phyloP scores from a whole-genome alignment of 2,888 invertebrate genomes.

The Pherbina coryleti region DNA sequence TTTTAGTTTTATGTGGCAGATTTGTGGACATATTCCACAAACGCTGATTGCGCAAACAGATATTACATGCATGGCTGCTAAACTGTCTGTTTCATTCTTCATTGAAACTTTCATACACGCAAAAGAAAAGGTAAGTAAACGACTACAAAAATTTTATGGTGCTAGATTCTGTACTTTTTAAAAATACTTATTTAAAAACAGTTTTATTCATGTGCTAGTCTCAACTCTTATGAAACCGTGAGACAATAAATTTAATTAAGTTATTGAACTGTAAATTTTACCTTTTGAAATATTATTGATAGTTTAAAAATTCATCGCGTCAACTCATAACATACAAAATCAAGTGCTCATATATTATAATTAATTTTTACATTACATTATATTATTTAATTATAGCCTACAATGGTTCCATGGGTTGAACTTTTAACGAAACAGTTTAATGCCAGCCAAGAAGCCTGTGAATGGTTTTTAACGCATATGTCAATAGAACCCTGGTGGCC shows the following conservation, averaged over 20 bases:
- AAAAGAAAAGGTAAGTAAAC: slow-evolving; percentile 85
- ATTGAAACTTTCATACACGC: slow-evolving; percentile 97
- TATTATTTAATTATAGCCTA: slow-evolving; percentile 74
- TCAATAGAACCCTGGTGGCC: slow-evolving; percentile 96
- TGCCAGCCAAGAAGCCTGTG: slow-evolving; percentile 87
- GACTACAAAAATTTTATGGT: not conserved
- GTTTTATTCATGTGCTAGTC: too few relatives aligned
- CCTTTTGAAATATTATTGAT: not conserved
- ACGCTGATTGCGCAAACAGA: slow-evolving; percentile 85
- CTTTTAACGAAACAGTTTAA: slow-evolving; percentile 94
- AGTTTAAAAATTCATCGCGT: slow-evolving; percentile 6
- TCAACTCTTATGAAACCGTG: too few relatives aligned
- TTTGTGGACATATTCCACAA: slow-evolving; percentile 93
- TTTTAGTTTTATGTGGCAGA: slow-evolving; percentile 93
- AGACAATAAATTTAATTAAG: too few relatives aligned
- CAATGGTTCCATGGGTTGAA: slow-evolving; percentile 97
- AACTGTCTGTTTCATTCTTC: slow-evolving; percentile 93
- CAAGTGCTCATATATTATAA: too few relatives aligned
- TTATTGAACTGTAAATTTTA: too few relatives aligned
- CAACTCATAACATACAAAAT: too few relatives aligned
- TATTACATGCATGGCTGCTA: slow-evolving; percentile 86
- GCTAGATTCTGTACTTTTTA: too few relatives aligned
- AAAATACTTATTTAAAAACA: too few relatives aligned
- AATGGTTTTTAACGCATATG: slow-evolving; percentile 95
- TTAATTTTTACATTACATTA: too few relatives aligned